phyloP scores from a whole-genome alignment of 1,140 invertebrate species.

The Seison nebaliae region DNA sequence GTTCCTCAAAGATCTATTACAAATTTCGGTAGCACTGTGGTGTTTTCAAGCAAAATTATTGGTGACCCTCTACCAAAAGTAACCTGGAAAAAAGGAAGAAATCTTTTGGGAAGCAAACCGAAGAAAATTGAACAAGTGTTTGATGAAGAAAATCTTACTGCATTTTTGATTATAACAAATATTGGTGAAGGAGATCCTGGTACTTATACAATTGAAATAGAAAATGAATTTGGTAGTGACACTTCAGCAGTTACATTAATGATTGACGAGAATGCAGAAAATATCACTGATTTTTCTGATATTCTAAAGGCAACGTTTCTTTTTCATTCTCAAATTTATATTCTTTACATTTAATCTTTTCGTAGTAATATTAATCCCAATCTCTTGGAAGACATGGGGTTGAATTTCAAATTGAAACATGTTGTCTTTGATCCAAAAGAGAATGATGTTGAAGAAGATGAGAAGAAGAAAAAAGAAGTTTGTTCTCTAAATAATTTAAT shows the following conservation, averaged over 20 bases:
- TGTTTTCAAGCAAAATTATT: conserved; percentile 20
- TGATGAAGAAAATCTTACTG: conserved; percentile 20
- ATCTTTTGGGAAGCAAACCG: background rate
- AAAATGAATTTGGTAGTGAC: conserved; percentile 19
- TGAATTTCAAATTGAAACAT: conserved; percentile 10
- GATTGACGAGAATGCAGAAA: conserved; percentile 23
- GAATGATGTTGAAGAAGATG: background rate
- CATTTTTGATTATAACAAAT: conserved; percentile 22
- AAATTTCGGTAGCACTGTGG: conserved; percentile 13
- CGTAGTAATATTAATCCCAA: no score
- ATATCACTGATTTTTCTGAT: conserved; percentile 26
- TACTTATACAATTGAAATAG: conserved; percentile 23
- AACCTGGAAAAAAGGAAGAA: conserved; percentile 36
- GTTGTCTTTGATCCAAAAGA: conserved; percentile 4
- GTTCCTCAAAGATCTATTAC: conserved; percentile 8
- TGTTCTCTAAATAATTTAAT: no score
- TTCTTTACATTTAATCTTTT: no score
- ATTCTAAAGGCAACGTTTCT: no score
- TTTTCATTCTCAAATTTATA: no score
- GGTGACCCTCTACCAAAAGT: conserved; percentile 32
- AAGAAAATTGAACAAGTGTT: conserved; percentile 17
- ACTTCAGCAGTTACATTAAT: conserved; percentile 24
- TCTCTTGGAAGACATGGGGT: background rate
- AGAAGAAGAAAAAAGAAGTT: conserved; percentile 3
- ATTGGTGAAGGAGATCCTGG: conserved; percentile 18